A percentile compares a stretch with the other conserved stretches of the same genome.
Evolutionary conservation across 2,888 invertebrate genomes (phyloP).

Genomic region (Chrysomela aeneicollis): DNA sequence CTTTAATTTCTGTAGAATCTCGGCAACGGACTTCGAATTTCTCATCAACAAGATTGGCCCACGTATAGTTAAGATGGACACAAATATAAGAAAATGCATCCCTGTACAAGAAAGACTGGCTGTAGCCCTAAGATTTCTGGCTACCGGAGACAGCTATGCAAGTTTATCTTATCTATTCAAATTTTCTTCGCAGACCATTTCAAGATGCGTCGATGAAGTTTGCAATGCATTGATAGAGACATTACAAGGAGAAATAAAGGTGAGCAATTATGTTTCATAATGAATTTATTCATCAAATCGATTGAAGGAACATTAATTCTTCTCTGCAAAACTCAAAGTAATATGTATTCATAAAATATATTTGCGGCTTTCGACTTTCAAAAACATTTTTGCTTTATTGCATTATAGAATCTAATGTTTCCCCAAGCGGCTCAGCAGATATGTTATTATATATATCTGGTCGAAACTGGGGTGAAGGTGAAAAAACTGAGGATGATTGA

Average conservation of each 20-base stretch:
- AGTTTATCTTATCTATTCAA: slow-evolving; percentile 29
- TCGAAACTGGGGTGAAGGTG: no score
- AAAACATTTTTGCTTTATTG: no score
- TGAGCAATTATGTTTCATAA: no score
- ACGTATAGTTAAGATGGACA: slow-evolving; percentile 36
- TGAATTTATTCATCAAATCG: neutral
- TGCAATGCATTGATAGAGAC: slow-evolving; percentile 21
- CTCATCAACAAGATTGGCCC: slow-evolving; percentile 35
- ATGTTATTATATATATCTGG: no score
- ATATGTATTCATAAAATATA: no score
- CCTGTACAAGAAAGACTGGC: slow-evolving; percentile 27
- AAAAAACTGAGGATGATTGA: no score
- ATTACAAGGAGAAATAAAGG: slow-evolving; percentile 26
- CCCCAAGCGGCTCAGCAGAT: no score
- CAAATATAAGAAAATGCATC: slow-evolving; percentile 38
- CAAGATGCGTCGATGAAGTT: slow-evolving; percentile 27
- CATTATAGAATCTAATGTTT: no score
- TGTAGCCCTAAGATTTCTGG: slow-evolving; percentile 25
- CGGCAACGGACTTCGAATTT: slow-evolving; percentile 38
- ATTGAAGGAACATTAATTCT: neutral
- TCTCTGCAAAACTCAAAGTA: no score
- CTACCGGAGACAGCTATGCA: slow-evolving; percentile 28
- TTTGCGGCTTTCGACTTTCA: no score
- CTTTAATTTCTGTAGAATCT: slow-evolving; percentile 41
- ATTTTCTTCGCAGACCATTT: slow-evolving; percentile 28